These are phyloP conservation scores for Halichoerus grypus DNA, from an alignment of 2,113 vertebrate species.

Conservation along the genomic window DNA sequence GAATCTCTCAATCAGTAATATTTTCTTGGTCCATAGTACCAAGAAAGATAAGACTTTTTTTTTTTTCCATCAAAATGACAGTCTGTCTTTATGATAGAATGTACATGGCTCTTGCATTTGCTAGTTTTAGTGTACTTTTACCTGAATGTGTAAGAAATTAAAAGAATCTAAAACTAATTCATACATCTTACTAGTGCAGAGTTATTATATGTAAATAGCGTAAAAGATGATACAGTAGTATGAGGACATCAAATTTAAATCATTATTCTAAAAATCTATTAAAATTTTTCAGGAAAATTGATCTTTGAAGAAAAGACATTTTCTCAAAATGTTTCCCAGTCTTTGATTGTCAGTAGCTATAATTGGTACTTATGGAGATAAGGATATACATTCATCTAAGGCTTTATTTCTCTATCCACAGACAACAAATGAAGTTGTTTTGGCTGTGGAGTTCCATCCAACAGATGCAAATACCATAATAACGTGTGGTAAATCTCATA, in stretches of 20 bases:
- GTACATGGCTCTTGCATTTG: background rate
- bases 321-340: background rate
- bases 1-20: slow-evolving; percentile 4
- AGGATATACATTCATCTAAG: slow-evolving; percentile 10
- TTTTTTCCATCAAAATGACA: background rate
- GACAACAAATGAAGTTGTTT: slow-evolving; percentile 96
- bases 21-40: slow-evolving; percentile 3
- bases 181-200: background rate
- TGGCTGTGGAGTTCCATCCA: slow-evolving; percentile 97
- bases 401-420: slow-evolving; percentile 80
- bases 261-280: slow-evolving; percentile 36
- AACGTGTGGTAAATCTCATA: slow-evolving; percentile 99
- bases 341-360: background rate
- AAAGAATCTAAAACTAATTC: slow-evolving; percentile 34
- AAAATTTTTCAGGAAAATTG: slow-evolving; percentile 1
- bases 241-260: slow-evolving; percentile 37
- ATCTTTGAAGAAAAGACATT: background rate
- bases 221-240: slow-evolving; percentile 11
- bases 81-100: background rate
- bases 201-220: slow-evolving; percentile 43
- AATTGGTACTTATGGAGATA: slow-evolving; percentile 7
- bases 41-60: background rate
- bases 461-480: slow-evolving; percentile 96
- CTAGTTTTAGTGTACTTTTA: slow-evolving; percentile 25
- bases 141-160: background rate